These are phyloP conservation scores for Parazoanthus swiftii DNA, from an alignment of 92 coral and sea anemone species.

Conservation along the genomic window DNA sequence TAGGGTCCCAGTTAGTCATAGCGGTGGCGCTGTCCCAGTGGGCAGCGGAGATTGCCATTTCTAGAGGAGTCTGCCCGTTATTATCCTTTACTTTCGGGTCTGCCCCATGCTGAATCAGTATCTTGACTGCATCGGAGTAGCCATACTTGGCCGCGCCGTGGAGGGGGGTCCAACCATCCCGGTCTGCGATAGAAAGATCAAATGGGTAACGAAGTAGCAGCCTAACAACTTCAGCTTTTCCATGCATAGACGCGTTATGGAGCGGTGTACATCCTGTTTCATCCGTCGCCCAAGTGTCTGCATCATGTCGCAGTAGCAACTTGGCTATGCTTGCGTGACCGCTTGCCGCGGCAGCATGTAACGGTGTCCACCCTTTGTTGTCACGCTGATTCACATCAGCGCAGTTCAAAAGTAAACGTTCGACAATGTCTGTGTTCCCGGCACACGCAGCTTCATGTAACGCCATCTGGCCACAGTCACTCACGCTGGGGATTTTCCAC, in stretches of 20 bases:
- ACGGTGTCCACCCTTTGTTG: constrained; percentile 7
- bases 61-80: constrained; percentile 25
- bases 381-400: constrained; percentile 26
- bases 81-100: constrained; percentile 33
- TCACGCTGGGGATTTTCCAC: constrained; percentile 1
- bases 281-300: constrained; percentile 19
- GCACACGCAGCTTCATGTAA: constrained; percentile 27
- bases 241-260: constrained; percentile 34
- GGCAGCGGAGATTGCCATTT: constrained; percentile 34
- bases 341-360: constrained; percentile 4
- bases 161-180: constrained; percentile 37
- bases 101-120: constrained; percentile 26
- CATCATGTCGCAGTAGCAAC: constrained; percentile 16
- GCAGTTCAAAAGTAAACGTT: constrained; percentile 15
- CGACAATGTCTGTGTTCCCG: constrained; percentile 4
- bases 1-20: constrained; percentile 37
- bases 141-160: constrained; percentile 40
- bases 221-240: constrained; percentile 24
- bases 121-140: constrained; percentile 12
- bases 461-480: constrained; percentile 21
- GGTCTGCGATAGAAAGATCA: constrained; percentile 15
- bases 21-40: constrained; percentile 41
- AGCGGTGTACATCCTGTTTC: constrained; percentile 32
- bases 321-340: not conserved
- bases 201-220: constrained; percentile 25